Evolutionary conservation across 2,113 vertebrate genomes (phyloP).

Genomic region (Cottus gobio): DNA sequence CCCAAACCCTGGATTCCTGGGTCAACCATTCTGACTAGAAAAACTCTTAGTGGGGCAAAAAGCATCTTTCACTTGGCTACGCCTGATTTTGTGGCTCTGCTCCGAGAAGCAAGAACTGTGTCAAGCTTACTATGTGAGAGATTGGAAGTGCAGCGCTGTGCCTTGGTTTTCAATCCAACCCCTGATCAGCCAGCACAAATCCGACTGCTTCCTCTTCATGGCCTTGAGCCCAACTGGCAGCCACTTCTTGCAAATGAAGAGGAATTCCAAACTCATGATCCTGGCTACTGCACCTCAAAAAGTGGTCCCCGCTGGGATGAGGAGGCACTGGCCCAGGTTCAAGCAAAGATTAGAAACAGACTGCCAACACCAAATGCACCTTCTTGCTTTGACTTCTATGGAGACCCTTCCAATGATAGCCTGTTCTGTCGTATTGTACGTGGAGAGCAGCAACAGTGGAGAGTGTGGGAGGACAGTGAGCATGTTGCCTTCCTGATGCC

Average conservation of each 20-base stretch:
- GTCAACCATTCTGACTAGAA: slow-evolving; percentile 78
- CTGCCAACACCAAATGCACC: slow-evolving; percentile 80
- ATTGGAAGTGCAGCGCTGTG: slow-evolving; percentile 81
- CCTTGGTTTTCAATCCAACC: slow-evolving; percentile 76
- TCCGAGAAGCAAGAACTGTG: slow-evolving; percentile 76
- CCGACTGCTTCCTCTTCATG: slow-evolving; percentile 81
- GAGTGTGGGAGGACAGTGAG: slow-evolving; percentile 83
- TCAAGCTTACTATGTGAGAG: slow-evolving; percentile 75
- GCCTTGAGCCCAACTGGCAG: slow-evolving; percentile 76
- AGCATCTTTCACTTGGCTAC: slow-evolving; percentile 79
- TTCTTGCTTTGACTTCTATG: slow-evolving; percentile 76
- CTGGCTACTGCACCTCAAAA: slow-evolving; percentile 84
- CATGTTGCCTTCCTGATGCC: slow-evolving; percentile 85
- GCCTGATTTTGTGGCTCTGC: slow-evolving; percentile 73
- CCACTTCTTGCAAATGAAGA: slow-evolving; percentile 72
- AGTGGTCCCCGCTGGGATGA: slow-evolving; percentile 78
- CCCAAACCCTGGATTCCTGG: slow-evolving; percentile 82
- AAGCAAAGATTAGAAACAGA: slow-evolving; percentile 71
- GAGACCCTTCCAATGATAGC: slow-evolving; percentile 64
- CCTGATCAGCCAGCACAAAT: slow-evolving; percentile 71
- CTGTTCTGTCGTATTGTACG: slow-evolving; percentile 82
- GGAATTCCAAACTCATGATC: slow-evolving; percentile 75
- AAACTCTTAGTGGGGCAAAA: slow-evolving; percentile 67
- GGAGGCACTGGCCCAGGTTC: slow-evolving; percentile 67
- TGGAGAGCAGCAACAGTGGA: slow-evolving; percentile 83